These are phyloP conservation scores for Oreochromis grahami DNA, from an alignment of 2,797 vertebrate species.

Conservation along the genomic window DNA sequence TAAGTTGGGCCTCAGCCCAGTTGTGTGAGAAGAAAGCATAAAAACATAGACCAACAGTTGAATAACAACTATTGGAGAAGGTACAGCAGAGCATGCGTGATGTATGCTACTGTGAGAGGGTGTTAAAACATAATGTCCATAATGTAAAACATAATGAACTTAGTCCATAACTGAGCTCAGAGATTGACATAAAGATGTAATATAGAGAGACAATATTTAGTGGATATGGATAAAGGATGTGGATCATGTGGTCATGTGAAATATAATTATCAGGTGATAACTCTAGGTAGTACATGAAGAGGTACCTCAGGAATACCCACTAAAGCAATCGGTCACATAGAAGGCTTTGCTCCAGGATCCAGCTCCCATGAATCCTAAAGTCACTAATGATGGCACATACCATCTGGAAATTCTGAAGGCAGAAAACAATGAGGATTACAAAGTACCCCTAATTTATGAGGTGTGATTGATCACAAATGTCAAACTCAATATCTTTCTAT, in stretches of 20 bases:
- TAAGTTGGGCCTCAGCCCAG: slow-evolving; percentile 11
- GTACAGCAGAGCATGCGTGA: neutral
- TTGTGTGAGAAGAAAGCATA: slow-evolving; percentile 15
- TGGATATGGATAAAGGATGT: neutral
- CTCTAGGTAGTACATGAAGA: neutral
- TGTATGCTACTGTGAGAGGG: neutral
- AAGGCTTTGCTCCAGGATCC: neutral
- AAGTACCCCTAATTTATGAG: neutral
- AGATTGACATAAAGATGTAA: neutral
- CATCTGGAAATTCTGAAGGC: slow-evolving; percentile 8
- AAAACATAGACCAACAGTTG: neutral
- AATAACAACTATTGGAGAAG: neutral
- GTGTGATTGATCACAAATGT: neutral
- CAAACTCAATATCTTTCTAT: neutral
- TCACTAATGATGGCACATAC: slow-evolving; percentile 12
- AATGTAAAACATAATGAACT: neutral
- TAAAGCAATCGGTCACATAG: slow-evolving; percentile 1
- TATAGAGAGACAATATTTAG: neutral
- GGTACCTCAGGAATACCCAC: neutral
- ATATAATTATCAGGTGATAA: neutral
- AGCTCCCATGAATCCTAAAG: neutral
- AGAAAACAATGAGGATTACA: neutral
- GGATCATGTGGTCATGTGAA: neutral
- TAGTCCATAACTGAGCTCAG: neutral
- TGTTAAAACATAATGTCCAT: neutral